A percentile compares a stretch with the other conserved stretches of the same genome.
Conservation (phyloP, 2,113 vertebrate species). For the Furnarius figulus region DNA sequence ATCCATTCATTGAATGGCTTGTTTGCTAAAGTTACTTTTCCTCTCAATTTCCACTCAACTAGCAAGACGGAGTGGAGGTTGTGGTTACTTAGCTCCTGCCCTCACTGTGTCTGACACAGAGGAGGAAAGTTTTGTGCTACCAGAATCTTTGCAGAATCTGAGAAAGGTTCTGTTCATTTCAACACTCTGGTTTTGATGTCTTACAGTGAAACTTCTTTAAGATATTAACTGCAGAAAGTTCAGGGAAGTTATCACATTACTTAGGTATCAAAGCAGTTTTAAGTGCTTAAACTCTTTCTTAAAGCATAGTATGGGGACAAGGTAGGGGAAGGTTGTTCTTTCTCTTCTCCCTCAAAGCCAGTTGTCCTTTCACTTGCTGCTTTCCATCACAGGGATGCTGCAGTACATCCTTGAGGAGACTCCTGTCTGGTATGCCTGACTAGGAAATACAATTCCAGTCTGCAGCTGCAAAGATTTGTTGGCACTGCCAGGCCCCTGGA, state of each 20-base stretch:
- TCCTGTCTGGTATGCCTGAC: neutral
- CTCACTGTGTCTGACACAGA: rapidly evolving
- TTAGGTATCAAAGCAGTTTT: neutral
- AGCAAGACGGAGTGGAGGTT: neutral
- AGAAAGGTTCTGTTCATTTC: neutral
- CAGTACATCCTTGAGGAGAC: neutral
- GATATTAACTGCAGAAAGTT: neutral
- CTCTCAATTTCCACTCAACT: neutral
- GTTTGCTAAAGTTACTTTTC: neutral
- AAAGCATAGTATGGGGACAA: rapidly evolving
- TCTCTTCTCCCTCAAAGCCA: neutral
- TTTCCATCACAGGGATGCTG: neutral
- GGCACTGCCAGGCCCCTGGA: neutral
- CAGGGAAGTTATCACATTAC: neutral
- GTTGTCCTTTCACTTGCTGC: neutral
- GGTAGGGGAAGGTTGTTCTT: neutral
- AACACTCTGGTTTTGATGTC: neutral
- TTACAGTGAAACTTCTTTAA: neutral
- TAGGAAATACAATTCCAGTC: neutral
- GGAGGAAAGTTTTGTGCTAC: neutral
- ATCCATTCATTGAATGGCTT: neutral
- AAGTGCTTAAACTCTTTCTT: neutral
- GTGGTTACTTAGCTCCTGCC: neutral
- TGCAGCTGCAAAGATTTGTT: neutral
- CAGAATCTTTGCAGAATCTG: too few relatives aligned